A percentile compares a stretch with the other conserved stretches of the same genome.
phyloP scores from a whole-genome alignment of 2,888 invertebrate genomes.

The Euplexia lucipara region DNA sequence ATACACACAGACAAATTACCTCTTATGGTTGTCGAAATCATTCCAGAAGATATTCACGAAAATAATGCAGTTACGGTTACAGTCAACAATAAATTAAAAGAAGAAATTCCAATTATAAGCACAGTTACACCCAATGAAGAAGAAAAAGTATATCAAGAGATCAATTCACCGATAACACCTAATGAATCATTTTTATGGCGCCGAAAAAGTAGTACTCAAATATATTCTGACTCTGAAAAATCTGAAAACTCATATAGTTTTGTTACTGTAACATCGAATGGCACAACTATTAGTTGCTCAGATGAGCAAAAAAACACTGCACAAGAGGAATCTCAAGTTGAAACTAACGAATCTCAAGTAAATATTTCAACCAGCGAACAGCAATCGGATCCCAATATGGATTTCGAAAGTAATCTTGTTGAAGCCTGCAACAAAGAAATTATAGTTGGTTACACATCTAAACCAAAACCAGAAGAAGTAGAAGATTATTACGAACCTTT shows the following conservation, averaged over 20 bases:
- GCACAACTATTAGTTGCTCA: conserved; percentile 69
- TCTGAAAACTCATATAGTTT: conserved; percentile 82
- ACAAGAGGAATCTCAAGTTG: conserved; percentile 75
- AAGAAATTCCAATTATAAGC: conserved; percentile 46
- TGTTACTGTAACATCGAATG: conserved; percentile 77
- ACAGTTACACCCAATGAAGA: conserved; percentile 56
- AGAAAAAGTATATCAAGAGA: conserved; percentile 75
- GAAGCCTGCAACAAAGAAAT: conserved; percentile 87
- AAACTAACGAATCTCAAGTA: conserved; percentile 74
- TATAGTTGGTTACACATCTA: conserved; percentile 80
- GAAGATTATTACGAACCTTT: conserved; percentile 88
- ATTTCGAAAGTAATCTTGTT: conserved; percentile 86
- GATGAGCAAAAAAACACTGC: conserved; percentile 68
- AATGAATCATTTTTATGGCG: conserved; percentile 93
- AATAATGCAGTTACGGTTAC: conserved; percentile 54
- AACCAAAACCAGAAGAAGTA: conserved; percentile 73
- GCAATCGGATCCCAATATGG: conserved; percentile 75
- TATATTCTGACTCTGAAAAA: conserved; percentile 84
- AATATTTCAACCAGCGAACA: conserved; percentile 67
- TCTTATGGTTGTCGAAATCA: conserved; percentile 85
- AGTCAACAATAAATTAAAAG: conserved; percentile 48
- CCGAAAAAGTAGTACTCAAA: conserved; percentile 84
- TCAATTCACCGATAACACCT: conserved; percentile 87
- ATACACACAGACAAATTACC: conserved; percentile 86
- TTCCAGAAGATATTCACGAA: conserved; percentile 85